phyloP scores from a whole-genome alignment of 2,888 invertebrate species.

The Pecten maximus region DNA sequence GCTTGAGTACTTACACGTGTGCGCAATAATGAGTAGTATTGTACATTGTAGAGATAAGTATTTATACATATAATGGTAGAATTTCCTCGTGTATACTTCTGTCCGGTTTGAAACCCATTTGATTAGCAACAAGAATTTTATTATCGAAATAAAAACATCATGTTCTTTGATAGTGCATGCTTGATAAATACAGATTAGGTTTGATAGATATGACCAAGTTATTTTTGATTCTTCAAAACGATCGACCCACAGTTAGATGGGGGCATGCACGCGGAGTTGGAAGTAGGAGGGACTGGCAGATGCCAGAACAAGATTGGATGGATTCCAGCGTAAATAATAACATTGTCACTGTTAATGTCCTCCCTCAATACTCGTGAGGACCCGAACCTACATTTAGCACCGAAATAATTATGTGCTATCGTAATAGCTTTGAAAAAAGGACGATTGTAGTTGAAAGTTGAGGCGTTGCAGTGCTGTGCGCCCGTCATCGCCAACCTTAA shows the following conservation, averaged over 20 bases:
- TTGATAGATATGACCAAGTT: not conserved
- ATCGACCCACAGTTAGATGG: not conserved
- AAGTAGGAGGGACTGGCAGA: not conserved
- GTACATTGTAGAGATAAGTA: no score
- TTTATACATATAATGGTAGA: no score
- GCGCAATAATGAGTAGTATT: not conserved
- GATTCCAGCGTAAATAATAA: constrained; percentile 2
- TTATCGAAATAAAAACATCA: not conserved
- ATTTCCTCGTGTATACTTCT: no score
- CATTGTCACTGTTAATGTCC: not conserved
- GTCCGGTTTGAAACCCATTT: not conserved
- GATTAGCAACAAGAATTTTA: not conserved
- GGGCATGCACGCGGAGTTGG: not conserved
- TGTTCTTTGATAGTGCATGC: not conserved
- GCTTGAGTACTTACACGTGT: not conserved
- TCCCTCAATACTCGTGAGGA: not conserved
- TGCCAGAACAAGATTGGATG: not conserved
- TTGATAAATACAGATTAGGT: not conserved
- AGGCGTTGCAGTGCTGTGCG: not conserved
- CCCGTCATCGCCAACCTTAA: not conserved
- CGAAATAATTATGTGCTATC: not conserved
- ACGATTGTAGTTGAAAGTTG: not conserved
- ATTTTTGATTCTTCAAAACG: not conserved
- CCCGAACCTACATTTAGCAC: not conserved
- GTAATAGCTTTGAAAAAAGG: not conserved